Conservation (phyloP, 2,797 vertebrate species). For the Apogon talboti region DNA sequence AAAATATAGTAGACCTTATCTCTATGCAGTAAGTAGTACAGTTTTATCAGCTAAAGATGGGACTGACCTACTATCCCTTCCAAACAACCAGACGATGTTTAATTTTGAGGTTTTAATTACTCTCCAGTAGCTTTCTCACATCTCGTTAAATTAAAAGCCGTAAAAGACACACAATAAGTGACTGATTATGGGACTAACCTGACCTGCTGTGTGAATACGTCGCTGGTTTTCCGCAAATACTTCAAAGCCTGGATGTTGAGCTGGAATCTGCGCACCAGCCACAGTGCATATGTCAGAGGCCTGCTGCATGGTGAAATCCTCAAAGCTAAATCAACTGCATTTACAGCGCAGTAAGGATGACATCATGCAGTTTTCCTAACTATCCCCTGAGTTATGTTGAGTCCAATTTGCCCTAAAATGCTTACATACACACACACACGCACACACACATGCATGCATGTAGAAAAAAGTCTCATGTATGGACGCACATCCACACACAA, state of each 20-base stretch:
- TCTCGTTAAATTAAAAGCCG: conserved; percentile 35
- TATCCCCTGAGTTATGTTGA: conserved; percentile 59
- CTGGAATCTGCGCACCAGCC: conserved; percentile 41
- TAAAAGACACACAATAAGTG: conserved; percentile 36
- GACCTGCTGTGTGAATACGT: conserved; percentile 51
- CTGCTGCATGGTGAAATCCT: conserved; percentile 47
- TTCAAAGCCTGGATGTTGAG: conserved; percentile 46
- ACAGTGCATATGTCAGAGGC: conserved; percentile 46
- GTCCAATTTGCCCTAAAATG: conserved; percentile 75
- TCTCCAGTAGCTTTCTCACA: conserved; percentile 8
- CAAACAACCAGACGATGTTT: conserved; percentile 36
- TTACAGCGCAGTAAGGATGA: conserved; percentile 72
- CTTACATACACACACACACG: conserved; percentile 51
- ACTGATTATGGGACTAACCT: conserved; percentile 38
- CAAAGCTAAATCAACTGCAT: conserved; percentile 68
- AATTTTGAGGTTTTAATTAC: conserved; percentile 48
- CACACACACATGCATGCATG: conserved; percentile 13
- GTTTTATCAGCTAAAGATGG: conserved; percentile 6
- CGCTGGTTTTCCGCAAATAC: conserved; percentile 21
- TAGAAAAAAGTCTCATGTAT: not conserved
- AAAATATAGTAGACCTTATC: conserved; percentile 8
- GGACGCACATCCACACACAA: conserved; percentile 15
- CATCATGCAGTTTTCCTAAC: conserved; percentile 74
- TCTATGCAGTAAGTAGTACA: not conserved
- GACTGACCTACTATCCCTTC: conserved; percentile 32